A percentile compares a stretch with the other conserved stretches of the same genome.
phyloP scores from a whole-genome alignment of 2,888 invertebrate genomes.

The Sinodicranocentrus sp. region DNA sequence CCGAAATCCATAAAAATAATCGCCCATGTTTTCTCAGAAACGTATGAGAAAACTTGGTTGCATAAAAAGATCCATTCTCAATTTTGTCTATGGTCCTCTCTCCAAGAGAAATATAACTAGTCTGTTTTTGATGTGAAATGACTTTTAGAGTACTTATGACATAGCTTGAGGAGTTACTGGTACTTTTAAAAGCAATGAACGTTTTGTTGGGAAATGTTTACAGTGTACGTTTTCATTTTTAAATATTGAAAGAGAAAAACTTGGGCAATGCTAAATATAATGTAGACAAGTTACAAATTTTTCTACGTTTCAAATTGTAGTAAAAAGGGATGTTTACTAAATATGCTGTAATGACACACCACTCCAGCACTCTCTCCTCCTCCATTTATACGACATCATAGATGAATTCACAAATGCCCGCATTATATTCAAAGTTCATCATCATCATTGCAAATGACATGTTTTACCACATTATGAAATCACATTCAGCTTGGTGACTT shows the following conservation, averaged over 20 bases:
- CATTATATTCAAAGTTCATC: not conserved
- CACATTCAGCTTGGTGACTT: not conserved
- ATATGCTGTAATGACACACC: too few species aligned
- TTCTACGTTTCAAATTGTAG: not conserved
- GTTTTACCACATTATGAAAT: not conserved
- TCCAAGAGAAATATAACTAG: too few species aligned
- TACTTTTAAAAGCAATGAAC: too few species aligned
- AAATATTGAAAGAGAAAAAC: too few species aligned
- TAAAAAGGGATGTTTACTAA: too few species aligned
- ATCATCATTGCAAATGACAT: not conserved
- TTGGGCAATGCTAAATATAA: not conserved
- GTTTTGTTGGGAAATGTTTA: too few species aligned
- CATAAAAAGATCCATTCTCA: not conserved
- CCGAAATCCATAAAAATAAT: not conserved
- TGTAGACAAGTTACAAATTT: not conserved
- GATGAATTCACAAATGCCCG: not conserved
- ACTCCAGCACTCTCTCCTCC: not conserved
- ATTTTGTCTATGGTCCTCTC: not conserved
- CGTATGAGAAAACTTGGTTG: too few species aligned
- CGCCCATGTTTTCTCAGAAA: too few species aligned
- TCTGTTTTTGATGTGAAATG: too few species aligned
- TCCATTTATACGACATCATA: not conserved
- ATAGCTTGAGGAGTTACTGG: too few species aligned
- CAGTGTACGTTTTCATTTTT: too few species aligned
- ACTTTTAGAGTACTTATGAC: too few species aligned